Base-by-base conservation (phyloP, 2,113 vertebrate genomes). In the Burhinus oedicnemus region DNA sequence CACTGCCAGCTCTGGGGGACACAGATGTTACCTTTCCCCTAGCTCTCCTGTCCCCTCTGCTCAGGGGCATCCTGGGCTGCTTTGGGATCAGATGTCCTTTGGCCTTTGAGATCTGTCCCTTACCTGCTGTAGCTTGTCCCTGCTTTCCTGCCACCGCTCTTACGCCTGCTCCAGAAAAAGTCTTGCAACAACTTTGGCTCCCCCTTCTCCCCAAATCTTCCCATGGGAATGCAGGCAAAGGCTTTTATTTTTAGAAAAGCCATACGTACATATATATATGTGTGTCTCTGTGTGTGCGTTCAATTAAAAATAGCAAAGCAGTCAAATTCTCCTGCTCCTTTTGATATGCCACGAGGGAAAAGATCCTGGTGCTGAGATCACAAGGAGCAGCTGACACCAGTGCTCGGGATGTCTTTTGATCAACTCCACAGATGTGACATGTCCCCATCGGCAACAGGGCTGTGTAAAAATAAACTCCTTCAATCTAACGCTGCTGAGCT, bases 281-380 rank as follows among this genome's bases (percentile, higher is more conserved):
- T 83, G 44, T 90, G 79, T 82, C 32, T 91, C 58, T 74, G 49
- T 92, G 91, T 95, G 90, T 64, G 83, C 12, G 23, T 91, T 88
- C 95, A 84, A 96, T 87, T 94, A 95, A 96, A 97, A 96, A 97
- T 96, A 97, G 96, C 95, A 92, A 95, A 96, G 95, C 95, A 96
- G 88, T 89, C 95, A 91, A 87, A 94, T 95, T 91, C 94, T 93
- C 94, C 90, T 94, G 95, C 87, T 97, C 92, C 93, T 94, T 98
- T 97, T 98, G 97, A 98, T 98, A 97, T 96, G 97, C 96, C 97
- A 97, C 95, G 74, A 93, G 95, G 93, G 91, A 96, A 97, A 97
- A 96, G 95, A 97, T 96, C 91, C 91, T 69, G 94, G 95, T 93
- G 96, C 93, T 91, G 95, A 96, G 96, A 96, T 97, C 97, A 97